These are phyloP conservation scores for Macrosoma leucophasiata DNA, from an alignment of 2,888 invertebrate species.

Conservation along the genomic window DNA sequence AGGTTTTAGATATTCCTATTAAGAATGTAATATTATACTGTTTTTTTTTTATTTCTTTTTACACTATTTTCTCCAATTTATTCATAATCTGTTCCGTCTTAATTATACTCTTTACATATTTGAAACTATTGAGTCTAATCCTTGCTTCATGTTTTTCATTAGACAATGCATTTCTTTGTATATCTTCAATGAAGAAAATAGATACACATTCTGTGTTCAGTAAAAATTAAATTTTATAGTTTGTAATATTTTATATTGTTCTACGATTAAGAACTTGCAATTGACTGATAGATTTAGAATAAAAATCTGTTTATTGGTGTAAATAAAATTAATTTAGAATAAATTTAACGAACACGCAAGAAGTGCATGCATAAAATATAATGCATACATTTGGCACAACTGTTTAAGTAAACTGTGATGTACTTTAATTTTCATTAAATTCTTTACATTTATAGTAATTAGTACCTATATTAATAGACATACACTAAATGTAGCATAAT, in stretches of 20 bases:
- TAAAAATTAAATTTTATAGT: slow-evolving; percentile 25
- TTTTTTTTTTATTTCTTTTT: no score
- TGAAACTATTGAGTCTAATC: slow-evolving; percentile 13
- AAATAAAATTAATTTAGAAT: slow-evolving; percentile 33
- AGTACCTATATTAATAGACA: no score
- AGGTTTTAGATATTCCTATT: no score
- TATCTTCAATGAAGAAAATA: slow-evolving; percentile 15
- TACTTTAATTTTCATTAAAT: slow-evolving; percentile 33
- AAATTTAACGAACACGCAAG: slow-evolving; percentile 23
- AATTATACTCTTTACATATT: slow-evolving; percentile 1
- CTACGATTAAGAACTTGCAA: slow-evolving; percentile 39
- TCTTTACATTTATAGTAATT: slow-evolving; percentile 11
- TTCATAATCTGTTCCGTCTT: background rate
- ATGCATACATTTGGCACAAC: slow-evolving; percentile 56
- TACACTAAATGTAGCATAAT: no score
- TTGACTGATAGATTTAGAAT: slow-evolving; percentile 68
- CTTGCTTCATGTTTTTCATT: slow-evolving; percentile 15
- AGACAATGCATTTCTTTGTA: slow-evolving; percentile 13
- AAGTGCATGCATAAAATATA: slow-evolving; percentile 33
- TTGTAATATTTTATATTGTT: slow-evolving; percentile 35
- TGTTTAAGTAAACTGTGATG: slow-evolving; percentile 53
- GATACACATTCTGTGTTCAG: slow-evolving; percentile 3
- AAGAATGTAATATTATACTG: no score
- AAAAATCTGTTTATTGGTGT: slow-evolving; percentile 41
- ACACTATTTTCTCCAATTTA: background rate